phyloP scores from a whole-genome alignment of 2,888 invertebrate species.

The Pristionchus mayeri region DNA sequence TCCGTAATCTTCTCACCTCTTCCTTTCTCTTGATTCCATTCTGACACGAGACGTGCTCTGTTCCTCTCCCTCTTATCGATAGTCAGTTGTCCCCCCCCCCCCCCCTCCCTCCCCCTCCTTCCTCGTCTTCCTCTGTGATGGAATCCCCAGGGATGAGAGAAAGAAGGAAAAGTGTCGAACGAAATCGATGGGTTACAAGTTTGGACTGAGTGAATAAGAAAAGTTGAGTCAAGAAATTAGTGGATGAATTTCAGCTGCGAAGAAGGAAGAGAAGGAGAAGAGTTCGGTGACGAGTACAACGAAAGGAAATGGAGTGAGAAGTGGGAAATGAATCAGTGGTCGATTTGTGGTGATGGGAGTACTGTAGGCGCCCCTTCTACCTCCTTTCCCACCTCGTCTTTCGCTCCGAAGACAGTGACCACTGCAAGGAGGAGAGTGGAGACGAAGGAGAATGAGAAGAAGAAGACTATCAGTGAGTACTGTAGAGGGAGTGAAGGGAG shows the following conservation, averaged over 20 bases:
- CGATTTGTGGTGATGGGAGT: no score
- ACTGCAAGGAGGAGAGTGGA: slow-evolving; percentile 28
- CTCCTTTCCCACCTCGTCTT: slow-evolving; percentile 46
- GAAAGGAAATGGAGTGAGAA: slow-evolving; percentile 29
- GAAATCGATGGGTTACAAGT: not conserved
- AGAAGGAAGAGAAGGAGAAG: slow-evolving; percentile 17
- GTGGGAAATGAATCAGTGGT: not conserved
- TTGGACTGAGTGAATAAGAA: not conserved
- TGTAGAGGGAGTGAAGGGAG: not conserved
- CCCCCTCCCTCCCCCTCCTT: slow-evolving; percentile 18
- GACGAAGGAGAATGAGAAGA: slow-evolving; percentile 29
- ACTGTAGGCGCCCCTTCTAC: not conserved
- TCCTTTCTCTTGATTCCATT: not conserved
- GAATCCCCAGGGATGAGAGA: slow-evolving; percentile 29
- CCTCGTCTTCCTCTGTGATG: not conserved
- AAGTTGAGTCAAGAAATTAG: not conserved
- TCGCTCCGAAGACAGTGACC: slow-evolving; percentile 24
- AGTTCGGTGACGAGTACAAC: not conserved
- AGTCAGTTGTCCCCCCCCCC: slow-evolving; percentile 23
- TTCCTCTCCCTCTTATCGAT: slow-evolving; percentile 29
- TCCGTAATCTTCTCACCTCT: not conserved
- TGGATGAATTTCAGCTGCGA: slow-evolving; percentile 1
- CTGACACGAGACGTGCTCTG: not conserved
- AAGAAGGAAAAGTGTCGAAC: not conserved
- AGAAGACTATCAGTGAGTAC: slow-evolving; percentile 17